Evolutionary conservation across 2,797 vertebrate genomes (phyloP).

Genomic region (Aphelocoma californica): DNA sequence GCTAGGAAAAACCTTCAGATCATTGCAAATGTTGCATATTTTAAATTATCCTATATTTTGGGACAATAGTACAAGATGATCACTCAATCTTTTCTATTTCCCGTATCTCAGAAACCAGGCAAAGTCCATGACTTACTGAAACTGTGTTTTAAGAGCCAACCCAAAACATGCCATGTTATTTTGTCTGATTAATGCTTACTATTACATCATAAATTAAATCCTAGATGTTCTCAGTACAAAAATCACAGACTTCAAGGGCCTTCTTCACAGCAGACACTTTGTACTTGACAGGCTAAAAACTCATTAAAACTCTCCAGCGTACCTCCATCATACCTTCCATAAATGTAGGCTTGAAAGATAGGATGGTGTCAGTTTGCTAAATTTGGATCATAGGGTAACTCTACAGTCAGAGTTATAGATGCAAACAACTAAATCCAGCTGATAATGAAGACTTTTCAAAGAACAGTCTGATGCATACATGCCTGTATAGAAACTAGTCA

Average conservation of each 20-base stretch:
- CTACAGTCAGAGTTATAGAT: not conserved
- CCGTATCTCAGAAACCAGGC: not conserved
- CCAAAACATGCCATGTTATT: not conserved
- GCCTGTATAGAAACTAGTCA: not conserved
- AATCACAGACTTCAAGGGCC: not conserved
- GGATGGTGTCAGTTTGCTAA: not conserved
- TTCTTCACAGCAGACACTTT: not conserved
- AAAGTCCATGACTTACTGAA: not conserved
- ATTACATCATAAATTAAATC: conserved; percentile 10
- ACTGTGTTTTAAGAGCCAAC: not conserved
- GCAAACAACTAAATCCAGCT: not conserved
- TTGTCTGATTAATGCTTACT: not conserved
- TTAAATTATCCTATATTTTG: not conserved
- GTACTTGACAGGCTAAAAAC: not conserved
- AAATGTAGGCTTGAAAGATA: not conserved
- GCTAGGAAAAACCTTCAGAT: not conserved
- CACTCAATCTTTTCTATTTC: not conserved
- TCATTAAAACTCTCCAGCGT: not conserved
- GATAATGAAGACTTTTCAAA: not conserved
- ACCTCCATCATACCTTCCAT: not conserved
- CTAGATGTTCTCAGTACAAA: not conserved
- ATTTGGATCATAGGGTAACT: not conserved
- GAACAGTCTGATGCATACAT: not conserved
- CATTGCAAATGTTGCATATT: not conserved
- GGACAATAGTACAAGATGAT: not conserved